phyloP scores from a whole-genome alignment of 2,797 vertebrate species.

The Eurystomus glaucurus region DNA sequence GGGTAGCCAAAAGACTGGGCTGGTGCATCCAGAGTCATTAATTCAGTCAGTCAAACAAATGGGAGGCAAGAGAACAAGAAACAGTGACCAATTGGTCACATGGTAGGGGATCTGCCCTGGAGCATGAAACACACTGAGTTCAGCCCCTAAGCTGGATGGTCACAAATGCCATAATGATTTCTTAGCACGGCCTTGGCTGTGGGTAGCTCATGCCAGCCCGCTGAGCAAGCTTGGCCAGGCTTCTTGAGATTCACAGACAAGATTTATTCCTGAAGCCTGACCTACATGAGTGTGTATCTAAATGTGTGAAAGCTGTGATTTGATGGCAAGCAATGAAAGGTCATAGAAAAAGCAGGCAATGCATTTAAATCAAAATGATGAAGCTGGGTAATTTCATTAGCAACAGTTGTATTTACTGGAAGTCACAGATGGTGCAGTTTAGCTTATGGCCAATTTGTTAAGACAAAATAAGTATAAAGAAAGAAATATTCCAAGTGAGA shows the following conservation, averaged over 20 bases:
- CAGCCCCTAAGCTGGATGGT: slow-evolving; percentile 85
- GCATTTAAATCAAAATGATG: slow-evolving; percentile 95
- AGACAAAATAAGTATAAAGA: slow-evolving; percentile 88
- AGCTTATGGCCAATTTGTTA: slow-evolving; percentile 89
- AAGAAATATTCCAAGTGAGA: slow-evolving; percentile 88
- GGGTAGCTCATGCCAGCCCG: slow-evolving; percentile 89
- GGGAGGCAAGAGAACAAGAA: slow-evolving; percentile 82
- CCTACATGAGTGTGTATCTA: slow-evolving; percentile 97
- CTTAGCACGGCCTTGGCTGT: slow-evolving; percentile 84
- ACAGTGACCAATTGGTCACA: slow-evolving; percentile 89
- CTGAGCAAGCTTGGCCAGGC: slow-evolving; percentile 90
- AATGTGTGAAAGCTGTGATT: slow-evolving; percentile 92
- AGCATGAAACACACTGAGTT: slow-evolving; percentile 89
- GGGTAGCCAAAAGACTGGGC: slow-evolving; percentile 76
- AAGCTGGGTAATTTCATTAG: slow-evolving; percentile 98
- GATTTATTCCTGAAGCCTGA: slow-evolving; percentile 97
- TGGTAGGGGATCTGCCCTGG: slow-evolving; percentile 89
- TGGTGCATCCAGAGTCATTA: slow-evolving; percentile 81
- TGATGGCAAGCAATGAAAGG: slow-evolving; percentile 95
- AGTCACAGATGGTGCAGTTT: slow-evolving; percentile 94
- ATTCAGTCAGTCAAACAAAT: slow-evolving; percentile 84
- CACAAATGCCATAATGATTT: slow-evolving; percentile 85
- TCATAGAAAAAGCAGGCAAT: slow-evolving; percentile 92
- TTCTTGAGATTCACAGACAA: slow-evolving; percentile 88
- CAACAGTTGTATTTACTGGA: slow-evolving; percentile 97